Conservation (phyloP, 1,140 invertebrate species). For the Hypsibius dujardini region DNA sequence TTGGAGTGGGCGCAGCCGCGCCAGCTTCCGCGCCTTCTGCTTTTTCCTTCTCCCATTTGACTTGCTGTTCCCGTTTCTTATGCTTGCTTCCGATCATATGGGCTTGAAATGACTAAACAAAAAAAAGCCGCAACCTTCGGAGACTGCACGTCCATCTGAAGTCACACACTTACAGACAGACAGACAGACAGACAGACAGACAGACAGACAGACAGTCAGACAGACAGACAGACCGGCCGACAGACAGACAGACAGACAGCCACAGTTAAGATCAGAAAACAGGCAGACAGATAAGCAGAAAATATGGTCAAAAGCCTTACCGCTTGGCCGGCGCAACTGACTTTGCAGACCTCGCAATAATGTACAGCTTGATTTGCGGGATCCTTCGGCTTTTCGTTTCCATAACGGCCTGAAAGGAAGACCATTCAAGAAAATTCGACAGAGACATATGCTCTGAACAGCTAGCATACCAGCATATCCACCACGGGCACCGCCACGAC, state of each 20-base stretch:
- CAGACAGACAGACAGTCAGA: not conserved
- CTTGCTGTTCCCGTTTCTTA: constrained; percentile 86
- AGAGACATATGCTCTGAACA: too few relatives aligned
- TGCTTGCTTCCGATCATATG: constrained; percentile 95
- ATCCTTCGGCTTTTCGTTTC: not conserved
- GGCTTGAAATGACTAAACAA: constrained; percentile 68
- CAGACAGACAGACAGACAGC: not conserved
- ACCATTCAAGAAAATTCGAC: too few relatives aligned
- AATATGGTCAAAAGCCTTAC: constrained; percentile 30
- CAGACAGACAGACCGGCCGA: not conserved
- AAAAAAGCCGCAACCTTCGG: constrained; percentile 21
- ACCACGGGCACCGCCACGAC: not conserved
- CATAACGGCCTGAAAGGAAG: not conserved
- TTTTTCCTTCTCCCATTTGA: constrained; percentile 42
- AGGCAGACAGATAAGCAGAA: not conserved
- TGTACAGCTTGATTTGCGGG: constrained; percentile 38
- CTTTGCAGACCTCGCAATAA: constrained; percentile 92
- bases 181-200: too few relatives aligned
- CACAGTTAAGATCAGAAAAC: constrained; percentile 14
- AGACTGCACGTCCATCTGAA: too few relatives aligned
- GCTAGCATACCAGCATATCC: not conserved
- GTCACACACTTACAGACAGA: too few relatives aligned
- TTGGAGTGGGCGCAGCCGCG: constrained; percentile 27
- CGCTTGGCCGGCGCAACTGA: constrained; percentile 84
- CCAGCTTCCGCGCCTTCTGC: constrained; percentile 11